A percentile compares a stretch with the other conserved stretches of the same genome.
Conservation (phyloP, 92 coral and sea anemone species). For the Epizoanthus rinbou region DNA sequence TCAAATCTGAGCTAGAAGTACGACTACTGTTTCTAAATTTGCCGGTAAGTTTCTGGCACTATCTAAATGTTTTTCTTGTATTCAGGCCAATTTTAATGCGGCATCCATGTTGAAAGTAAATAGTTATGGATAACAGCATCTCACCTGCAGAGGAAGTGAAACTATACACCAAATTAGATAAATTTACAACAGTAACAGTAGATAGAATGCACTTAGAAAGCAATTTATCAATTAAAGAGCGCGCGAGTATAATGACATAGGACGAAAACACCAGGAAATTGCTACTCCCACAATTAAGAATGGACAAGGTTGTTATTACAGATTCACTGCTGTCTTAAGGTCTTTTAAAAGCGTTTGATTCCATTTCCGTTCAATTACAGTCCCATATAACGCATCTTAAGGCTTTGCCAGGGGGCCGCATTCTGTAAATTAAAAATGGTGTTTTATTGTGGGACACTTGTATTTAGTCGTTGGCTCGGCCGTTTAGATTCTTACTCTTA, state of each 20-base stretch:
- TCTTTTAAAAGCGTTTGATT: neutral
- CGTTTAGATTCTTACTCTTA: too few species aligned
- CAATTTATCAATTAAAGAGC: conserved; percentile 12
- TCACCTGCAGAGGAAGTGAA: conserved; percentile 8
- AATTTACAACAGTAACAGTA: conserved; percentile 1
- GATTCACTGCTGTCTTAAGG: neutral
- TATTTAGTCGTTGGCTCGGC: too few species aligned
- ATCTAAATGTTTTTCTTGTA: too few species aligned
- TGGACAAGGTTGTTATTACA: neutral
- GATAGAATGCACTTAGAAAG: neutral
- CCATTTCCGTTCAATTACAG: neutral
- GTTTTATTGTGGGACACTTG: too few species aligned
- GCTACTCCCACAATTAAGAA: neutral
- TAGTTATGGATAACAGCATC: neutral
- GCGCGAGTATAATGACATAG: neutral
- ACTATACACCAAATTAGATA: neutral
- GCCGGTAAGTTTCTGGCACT: neutral
- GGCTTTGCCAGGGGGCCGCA: too few species aligned
- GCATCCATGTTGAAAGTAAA: neutral
- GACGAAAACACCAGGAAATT: too few species aligned
- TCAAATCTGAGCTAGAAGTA: neutral
- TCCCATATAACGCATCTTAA: too few species aligned
- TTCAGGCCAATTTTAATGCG: neutral
- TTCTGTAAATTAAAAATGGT: too few species aligned
- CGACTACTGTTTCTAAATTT: neutral